phyloP scores from a whole-genome alignment of 2,888 invertebrate genomes.

The Microplitis deprimator region DNA sequence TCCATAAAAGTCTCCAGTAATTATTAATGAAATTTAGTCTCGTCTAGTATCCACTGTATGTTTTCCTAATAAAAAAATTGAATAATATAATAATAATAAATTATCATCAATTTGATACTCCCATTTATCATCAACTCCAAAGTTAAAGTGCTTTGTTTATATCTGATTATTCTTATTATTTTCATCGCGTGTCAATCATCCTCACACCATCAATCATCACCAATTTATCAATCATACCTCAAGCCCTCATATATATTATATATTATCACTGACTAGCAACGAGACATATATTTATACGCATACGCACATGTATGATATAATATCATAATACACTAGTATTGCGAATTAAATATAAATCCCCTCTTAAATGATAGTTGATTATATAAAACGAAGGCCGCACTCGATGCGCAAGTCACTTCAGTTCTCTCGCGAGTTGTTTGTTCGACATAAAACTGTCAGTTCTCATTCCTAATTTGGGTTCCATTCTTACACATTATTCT shows the following conservation, averaged over 20 bases:
- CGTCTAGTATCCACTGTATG: too few species aligned
- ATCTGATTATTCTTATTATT: background rate
- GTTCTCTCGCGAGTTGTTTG: background rate
- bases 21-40: background rate
- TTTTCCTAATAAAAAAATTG: too few species aligned
- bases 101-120: too few species aligned
- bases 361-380: background rate
- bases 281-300: background rate
- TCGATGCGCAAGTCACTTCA: background rate
- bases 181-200: background rate
- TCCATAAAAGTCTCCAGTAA: conserved; percentile 72
- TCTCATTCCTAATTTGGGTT: background rate
- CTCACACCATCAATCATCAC: background rate
- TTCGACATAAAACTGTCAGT: background rate
- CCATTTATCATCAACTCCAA: background rate
- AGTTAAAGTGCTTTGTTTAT: background rate
- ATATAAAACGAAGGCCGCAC: background rate
- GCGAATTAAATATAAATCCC: background rate
- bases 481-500: background rate
- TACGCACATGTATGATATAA: background rate
- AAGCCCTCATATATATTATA: background rate
- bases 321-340: background rate
- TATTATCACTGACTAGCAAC: background rate
- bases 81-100: too few species aligned
- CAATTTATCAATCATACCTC: background rate